Base-by-base conservation (phyloP, 2,113 vertebrate species). In the Toxotes chatareus region DNA sequence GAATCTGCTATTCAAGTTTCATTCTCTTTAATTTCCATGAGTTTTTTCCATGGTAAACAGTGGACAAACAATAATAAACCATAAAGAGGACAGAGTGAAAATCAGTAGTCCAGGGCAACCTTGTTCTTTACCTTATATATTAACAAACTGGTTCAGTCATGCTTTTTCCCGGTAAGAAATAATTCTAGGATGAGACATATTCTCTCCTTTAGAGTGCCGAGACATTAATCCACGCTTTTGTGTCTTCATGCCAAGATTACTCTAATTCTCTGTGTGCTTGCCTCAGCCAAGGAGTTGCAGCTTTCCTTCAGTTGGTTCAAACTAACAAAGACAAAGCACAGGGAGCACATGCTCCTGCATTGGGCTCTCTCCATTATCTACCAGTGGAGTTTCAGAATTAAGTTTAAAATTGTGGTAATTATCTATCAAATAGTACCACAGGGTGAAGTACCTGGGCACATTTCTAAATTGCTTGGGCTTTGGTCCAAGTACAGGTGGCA, bases 201-300 rank as follows among this genome's bases (percentile, higher is more conserved):
- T 65, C 65, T 40, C 60, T 76, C 13, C 19, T 70, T 70, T 79
- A 32, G 57, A 75, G 47, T 51, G 44, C 49, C 27, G 59, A 76
- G 36, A 76, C 75, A 76, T 46, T 44, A 65, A 80, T 71, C 71
- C 36, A 31, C 8, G 53, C 65, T 59, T 75, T 70, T 79, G 49
- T 75, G 65, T 75, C 71, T 70, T 71, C 83, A 76, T 4, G 21
- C 77, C 51, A 16, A 75, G 42, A 71, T 64, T 64, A 44, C 51
- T 75, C 60, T 66, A 60, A 76, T 85, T 76, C 51, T 85, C 60
- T 38, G 23, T 70, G 32, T 63, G 38, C 51, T 56, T 69, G 32
- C 40, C 62, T 73, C 62, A 47, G 63, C 61, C 62, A 73, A 55
- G 53, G 53, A 68, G 56, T 62, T 40, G 38, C 51, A 75, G 77